These are phyloP conservation scores for Manduca sexta DNA, from an alignment of 1,140 invertebrate species.

Conservation along the genomic window DNA sequence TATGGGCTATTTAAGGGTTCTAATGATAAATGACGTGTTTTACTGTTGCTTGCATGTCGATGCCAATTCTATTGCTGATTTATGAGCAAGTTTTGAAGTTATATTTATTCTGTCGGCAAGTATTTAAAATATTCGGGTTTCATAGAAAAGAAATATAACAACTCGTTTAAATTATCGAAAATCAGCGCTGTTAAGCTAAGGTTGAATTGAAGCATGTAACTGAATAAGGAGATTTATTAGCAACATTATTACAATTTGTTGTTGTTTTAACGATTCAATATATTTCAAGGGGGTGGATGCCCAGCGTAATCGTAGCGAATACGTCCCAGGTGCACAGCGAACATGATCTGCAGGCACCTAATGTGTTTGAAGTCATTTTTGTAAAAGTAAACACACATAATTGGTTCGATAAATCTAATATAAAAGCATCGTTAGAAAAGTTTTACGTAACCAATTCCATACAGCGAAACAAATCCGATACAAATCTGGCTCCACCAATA, in stretches of 20 bases:
- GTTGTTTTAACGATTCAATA: too few relatives aligned
- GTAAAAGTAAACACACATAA: neutral
- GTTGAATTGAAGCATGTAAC: too few relatives aligned
- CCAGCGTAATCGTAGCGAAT: neutral
- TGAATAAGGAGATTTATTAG: too few relatives aligned
- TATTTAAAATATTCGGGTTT: too few relatives aligned
- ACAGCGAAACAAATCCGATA: conserved; percentile 34
- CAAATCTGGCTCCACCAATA: conserved; percentile 36
- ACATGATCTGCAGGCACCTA: neutral
- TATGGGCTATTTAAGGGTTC: conserved; percentile 50
- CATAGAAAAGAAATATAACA: too few relatives aligned
- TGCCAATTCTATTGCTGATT: conserved; percentile 14
- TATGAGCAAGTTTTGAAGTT: conserved; percentile 5
- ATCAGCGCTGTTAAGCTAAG: too few relatives aligned
- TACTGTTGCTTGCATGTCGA: conserved; percentile 12
- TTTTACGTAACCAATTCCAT: neutral
- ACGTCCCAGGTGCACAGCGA: neutral
- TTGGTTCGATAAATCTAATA: neutral
- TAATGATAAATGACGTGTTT: conserved; percentile 51
- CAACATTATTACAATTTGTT: too few relatives aligned
- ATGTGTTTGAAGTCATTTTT: neutral
- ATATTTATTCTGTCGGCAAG: too few relatives aligned
- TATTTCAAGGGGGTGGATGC: too few relatives aligned
- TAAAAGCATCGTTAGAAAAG: neutral
- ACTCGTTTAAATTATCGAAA: too few relatives aligned